Percentiles rank a stretch among this genome's conserved stretches.
phyloP scores from a whole-genome alignment of 1,140 invertebrate species.

The Megalonaias nervosa region DNA sequence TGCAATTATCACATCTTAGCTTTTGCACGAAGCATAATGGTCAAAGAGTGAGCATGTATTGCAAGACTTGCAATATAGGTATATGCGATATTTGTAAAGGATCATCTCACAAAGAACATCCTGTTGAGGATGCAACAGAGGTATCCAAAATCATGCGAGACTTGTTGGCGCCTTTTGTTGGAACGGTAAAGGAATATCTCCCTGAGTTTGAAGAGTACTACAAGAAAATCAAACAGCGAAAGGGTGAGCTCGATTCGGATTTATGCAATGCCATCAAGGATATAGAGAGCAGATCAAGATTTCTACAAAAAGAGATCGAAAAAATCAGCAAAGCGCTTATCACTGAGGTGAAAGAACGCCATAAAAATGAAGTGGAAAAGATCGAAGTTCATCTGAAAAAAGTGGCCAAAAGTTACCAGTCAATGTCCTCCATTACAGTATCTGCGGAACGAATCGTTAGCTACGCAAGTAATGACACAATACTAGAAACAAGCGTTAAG shows the following conservation, averaged over 20 bases:
- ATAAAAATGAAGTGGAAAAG: conserved; percentile 35
- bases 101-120: conserved; percentile 44
- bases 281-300: conserved; percentile 37
- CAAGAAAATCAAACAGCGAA: conserved; percentile 33
- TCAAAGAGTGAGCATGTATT: conserved; percentile 41
- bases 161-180: conserved; percentile 42
- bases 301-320: conserved; percentile 46
- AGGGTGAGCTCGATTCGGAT: conserved; percentile 39
- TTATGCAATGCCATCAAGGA: conserved; percentile 39
- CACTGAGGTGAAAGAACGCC: conserved; percentile 35
- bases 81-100: conserved; percentile 49
- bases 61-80: conserved; percentile 43
- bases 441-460: conserved; percentile 45
- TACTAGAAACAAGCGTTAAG: conserved; percentile 39
- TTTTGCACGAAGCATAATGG: conserved; percentile 42
- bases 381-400: conserved; percentile 40
- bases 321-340: conserved; percentile 43
- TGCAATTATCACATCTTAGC: conserved; percentile 37
- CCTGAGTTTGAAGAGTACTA: conserved; percentile 45
- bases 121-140: conserved; percentile 39
- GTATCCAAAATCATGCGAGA: conserved; percentile 40
- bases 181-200: conserved; percentile 49
- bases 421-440: conserved; percentile 40
- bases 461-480: conserved; percentile 42
- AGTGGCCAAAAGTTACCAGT: conserved; percentile 36